phyloP scores from a whole-genome alignment of 2,113 vertebrate species.

The Eurystomus gularis region DNA sequence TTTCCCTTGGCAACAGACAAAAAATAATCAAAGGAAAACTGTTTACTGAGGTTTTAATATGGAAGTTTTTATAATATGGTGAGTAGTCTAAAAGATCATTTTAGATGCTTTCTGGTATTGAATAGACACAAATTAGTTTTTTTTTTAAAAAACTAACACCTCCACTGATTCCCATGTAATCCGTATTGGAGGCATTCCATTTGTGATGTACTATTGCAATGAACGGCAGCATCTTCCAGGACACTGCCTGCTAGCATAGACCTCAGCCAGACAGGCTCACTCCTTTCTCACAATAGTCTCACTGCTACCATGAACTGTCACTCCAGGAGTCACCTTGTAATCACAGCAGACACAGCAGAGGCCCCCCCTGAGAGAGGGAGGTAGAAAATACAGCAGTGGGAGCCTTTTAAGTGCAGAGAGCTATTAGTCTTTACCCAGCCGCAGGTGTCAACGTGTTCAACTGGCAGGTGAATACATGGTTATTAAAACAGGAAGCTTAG shows the following conservation, averaged over 20 bases:
- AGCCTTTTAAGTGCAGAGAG: not conserved
- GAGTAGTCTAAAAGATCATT: not conserved
- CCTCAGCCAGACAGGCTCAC: not conserved
- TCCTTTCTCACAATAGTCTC: not conserved
- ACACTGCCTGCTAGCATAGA: not conserved
- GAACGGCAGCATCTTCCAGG: not conserved
- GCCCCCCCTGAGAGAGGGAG: not conserved
- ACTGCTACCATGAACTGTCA: not conserved
- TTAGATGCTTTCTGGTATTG: not conserved
- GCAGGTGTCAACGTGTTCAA: not conserved
- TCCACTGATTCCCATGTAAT: not conserved
- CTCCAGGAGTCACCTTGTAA: not conserved
- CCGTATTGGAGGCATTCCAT: not conserved
- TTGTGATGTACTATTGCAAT: not conserved
- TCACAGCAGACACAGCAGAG: not conserved
- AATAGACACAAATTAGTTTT: not conserved
- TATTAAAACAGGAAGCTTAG: not conserved
- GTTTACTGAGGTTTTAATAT: not conserved
- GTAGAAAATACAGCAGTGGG: not conserved
- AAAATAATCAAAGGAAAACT: not conserved
- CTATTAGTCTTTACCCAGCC: not conserved
- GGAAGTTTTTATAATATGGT: not conserved
- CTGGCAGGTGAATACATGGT: not conserved
- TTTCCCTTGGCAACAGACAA: not conserved
- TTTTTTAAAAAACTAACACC: not conserved